Conservation (phyloP, 2,797 vertebrate species). For the Tokudaia muenninki region DNA sequence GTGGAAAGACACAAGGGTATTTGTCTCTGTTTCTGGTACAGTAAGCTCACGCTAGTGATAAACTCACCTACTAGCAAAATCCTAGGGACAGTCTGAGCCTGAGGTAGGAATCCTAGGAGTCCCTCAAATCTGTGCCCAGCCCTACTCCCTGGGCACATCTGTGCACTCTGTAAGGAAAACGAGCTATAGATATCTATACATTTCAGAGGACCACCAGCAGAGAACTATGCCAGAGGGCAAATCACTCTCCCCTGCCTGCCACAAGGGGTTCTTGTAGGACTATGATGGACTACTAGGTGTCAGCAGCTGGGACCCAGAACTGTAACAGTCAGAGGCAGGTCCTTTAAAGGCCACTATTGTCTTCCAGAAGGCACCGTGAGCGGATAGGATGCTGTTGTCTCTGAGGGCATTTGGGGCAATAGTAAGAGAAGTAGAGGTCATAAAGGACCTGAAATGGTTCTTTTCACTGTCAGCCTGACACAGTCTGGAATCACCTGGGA, state of each 20-base stretch:
- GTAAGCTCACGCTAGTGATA: not conserved
- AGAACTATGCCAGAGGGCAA: not conserved
- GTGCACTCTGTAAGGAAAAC: not conserved
- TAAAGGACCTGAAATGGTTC: too few relatives aligned
- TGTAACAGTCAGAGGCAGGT: not conserved
- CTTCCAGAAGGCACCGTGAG: not conserved
- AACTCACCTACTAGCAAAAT: not conserved
- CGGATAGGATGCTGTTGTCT: not conserved
- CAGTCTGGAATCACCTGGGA: not conserved
- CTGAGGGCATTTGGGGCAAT: too few relatives aligned
- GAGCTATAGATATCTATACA: not conserved
- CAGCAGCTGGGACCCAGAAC: not conserved
- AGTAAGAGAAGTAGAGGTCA: not conserved
- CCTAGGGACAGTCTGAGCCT: not conserved
- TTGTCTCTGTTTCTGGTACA: not conserved
- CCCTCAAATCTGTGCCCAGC: not conserved
- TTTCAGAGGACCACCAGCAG: not conserved
- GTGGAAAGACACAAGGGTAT: not conserved
- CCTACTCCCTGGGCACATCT: not conserved
- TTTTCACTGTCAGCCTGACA: not conserved
- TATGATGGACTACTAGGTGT: not conserved
- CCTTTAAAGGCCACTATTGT: not conserved
- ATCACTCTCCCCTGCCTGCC: not conserved
- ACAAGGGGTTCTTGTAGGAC: not conserved
- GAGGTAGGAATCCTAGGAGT: not conserved